These are phyloP conservation scores for Halcyon malimbica DNA, from an alignment of 2,113 vertebrate genomes.

Conservation along the genomic window DNA sequence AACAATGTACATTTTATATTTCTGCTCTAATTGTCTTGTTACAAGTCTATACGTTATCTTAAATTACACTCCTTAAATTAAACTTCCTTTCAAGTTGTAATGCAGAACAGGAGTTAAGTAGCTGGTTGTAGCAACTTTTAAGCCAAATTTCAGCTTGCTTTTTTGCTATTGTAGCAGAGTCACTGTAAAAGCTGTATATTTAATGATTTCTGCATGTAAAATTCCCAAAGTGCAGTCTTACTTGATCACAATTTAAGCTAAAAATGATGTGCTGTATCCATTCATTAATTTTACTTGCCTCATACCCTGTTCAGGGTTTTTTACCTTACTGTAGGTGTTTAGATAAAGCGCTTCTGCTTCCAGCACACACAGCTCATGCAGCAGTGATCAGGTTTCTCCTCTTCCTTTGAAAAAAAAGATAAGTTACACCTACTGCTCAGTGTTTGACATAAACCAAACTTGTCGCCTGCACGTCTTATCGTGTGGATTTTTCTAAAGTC, in stretches of 20 bases:
- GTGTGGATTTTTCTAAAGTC: background rate
- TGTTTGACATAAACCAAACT: background rate
- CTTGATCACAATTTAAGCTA: background rate
- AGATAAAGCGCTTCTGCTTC: background rate
- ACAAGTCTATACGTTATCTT: background rate
- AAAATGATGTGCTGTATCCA: background rate
- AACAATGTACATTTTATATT: background rate
- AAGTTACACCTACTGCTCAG: background rate
- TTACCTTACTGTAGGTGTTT: background rate
- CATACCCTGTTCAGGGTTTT: background rate
- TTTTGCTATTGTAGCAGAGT: background rate
- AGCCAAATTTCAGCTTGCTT: background rate
- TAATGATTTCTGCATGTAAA: background rate
- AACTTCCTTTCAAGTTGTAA: background rate
- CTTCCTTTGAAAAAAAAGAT: background rate
- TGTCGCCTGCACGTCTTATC: background rate
- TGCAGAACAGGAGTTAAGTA: background rate
- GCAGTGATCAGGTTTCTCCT: background rate
- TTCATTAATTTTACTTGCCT: background rate
- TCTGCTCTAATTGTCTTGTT: background rate
- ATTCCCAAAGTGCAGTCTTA: background rate
- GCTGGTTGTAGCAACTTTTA: background rate
- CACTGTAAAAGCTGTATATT: background rate
- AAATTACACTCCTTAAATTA: background rate
- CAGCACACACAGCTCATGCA: background rate